Evolutionary conservation across 2,797 vertebrate species (phyloP).

Genomic region (Delichon dasypus): DNA sequence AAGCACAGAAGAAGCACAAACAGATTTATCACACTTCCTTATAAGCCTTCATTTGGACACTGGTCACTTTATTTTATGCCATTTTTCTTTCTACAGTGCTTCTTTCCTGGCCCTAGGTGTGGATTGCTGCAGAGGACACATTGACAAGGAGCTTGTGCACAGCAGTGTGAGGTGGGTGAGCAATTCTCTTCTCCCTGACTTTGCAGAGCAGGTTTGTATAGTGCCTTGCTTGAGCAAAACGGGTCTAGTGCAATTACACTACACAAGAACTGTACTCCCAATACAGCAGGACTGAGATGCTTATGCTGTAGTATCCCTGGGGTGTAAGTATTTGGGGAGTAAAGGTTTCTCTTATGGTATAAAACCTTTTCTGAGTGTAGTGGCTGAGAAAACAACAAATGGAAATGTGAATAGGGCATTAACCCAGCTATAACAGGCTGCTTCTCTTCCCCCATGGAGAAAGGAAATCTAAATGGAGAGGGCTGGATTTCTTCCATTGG

Average conservation of each 20-base stretch:
- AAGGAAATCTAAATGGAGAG: not conserved
- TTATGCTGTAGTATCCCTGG: not conserved
- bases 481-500: not conserved
- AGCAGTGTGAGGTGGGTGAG: accelerated
- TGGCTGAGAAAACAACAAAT: not conserved
- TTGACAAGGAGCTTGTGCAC: not conserved
- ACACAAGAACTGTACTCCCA: not conserved
- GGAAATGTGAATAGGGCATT: not conserved
- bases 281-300: not conserved
- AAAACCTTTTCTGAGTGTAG: not conserved
- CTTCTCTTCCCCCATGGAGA: not conserved
- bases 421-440: not conserved
- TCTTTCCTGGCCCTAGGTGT: not conserved
- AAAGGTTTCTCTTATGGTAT: not conserved
- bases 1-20: conserved; percentile 7
- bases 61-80: not conserved
- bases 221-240: not conserved
- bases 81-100: not conserved
- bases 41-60: not conserved
- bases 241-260: not conserved
- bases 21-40: not conserved
- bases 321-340: not conserved
- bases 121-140: not conserved
- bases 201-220: not conserved
- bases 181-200: not conserved